Evolutionary conservation across 2,113 vertebrate genomes (phyloP).

Genomic region (Cnemophilus loriae): DNA sequence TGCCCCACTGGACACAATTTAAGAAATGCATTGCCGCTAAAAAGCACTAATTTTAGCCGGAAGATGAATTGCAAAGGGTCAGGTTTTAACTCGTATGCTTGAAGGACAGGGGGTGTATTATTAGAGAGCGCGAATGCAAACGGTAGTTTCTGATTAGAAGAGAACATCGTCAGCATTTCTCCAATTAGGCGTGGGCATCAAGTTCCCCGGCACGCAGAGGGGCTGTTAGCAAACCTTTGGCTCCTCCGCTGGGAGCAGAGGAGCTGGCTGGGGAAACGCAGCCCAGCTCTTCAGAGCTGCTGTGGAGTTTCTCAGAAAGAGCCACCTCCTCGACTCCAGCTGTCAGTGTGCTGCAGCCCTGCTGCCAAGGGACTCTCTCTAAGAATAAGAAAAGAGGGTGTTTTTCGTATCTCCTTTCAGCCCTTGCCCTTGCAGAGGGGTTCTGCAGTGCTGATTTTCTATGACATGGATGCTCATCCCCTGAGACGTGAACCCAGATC

Average conservation of each 20-base stretch:
- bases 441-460: fast-evolving
- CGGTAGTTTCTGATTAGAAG: constrained; percentile 36
- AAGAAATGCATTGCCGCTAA: not conserved
- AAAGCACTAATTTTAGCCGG: constrained; percentile 44
- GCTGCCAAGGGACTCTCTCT: not conserved
- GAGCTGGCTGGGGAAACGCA: not conserved
- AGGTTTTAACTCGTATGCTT: not conserved
- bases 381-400: not conserved
- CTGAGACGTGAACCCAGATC: not conserved
- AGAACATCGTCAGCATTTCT: not conserved
- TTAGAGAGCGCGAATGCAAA: not conserved
- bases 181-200: not conserved
- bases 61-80: constrained; percentile 34
- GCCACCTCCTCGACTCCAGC: not conserved
- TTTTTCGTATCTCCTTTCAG: not conserved
- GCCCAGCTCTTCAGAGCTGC: not conserved
- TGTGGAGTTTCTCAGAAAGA: not conserved
- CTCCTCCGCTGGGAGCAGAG: not conserved
- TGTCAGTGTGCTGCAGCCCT: not conserved
- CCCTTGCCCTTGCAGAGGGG: not conserved
- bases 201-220: not conserved
- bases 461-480: not conserved
- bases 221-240: not conserved
- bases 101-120: constrained; percentile 8
- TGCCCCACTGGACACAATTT: constrained; percentile 50